These are phyloP conservation scores for Anas capensis DNA, from an alignment of 2,797 vertebrate genomes.

Conservation along the genomic window DNA sequence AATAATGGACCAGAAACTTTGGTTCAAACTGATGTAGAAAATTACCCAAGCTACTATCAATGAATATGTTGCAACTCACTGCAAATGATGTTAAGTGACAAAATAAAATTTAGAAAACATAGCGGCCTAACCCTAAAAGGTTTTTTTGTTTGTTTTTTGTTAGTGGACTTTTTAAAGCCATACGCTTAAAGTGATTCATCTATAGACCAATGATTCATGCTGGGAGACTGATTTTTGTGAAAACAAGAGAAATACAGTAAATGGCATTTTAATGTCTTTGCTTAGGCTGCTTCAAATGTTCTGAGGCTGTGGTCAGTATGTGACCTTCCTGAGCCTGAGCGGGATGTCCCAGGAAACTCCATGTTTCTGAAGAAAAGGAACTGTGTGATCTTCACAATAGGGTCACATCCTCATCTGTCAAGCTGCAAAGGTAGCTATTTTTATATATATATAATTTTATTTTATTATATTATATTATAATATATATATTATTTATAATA, in stretches of 20 bases:
- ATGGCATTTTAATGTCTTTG: neutral
- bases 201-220: neutral
- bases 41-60: neutral
- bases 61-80: rapidly evolving
- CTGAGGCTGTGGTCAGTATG: neutral
- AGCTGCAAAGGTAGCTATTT: neutral
- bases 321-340: neutral
- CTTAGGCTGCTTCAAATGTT: neutral
- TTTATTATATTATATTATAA: no score
- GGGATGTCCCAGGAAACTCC: neutral
- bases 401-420: neutral
- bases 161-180: neutral
- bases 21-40: neutral
- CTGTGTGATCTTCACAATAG: neutral
- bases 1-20: neutral
- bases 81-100: neutral
- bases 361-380: neutral
- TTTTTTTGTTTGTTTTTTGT: neutral
- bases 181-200: neutral
- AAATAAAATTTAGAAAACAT: neutral
- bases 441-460: no score
- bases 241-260: neutral
- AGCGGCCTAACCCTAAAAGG: neutral
- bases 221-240: neutral
- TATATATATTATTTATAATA: no score